Conservation (phyloP, 2,113 vertebrate genomes). For the Morone chrysops region DNA sequence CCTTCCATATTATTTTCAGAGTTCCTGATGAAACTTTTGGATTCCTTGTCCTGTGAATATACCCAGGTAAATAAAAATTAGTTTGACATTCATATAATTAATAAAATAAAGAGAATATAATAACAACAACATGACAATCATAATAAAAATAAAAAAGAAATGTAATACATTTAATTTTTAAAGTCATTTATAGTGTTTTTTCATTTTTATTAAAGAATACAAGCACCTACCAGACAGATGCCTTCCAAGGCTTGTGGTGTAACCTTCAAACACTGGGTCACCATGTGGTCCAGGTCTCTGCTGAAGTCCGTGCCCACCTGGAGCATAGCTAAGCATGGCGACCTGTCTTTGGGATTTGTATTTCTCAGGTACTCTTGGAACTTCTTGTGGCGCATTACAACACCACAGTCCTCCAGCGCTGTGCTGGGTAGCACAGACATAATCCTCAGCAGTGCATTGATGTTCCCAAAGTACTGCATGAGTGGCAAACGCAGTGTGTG, state of each 20-base stretch:
- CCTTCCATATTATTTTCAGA: conserved; percentile 81
- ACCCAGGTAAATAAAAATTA: conserved; percentile 10
- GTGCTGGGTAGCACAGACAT: conserved; percentile 93
- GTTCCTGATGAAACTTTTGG: conserved; percentile 80
- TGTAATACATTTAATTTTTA: too few relatives aligned
- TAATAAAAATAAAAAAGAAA: too few relatives aligned
- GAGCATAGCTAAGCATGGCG: conserved; percentile 90
- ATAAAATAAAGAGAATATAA: neutral
- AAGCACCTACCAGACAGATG: conserved; percentile 83
- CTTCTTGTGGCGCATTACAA: conserved; percentile 87
- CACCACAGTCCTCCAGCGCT: conserved; percentile 91
- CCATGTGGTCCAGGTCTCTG: conserved; percentile 86
- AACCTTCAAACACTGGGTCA: conserved; percentile 84
- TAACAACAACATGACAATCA: neutral
- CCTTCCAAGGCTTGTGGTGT: conserved; percentile 86
- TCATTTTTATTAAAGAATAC: neutral
- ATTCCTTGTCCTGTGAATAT: conserved; percentile 82
- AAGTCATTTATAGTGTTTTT: too few relatives aligned
- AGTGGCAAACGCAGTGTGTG: conserved; percentile 92
- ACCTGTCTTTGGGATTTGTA: conserved; percentile 88
- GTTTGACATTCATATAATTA: neutral
- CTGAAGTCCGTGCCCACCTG: conserved; percentile 83
- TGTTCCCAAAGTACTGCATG: conserved; percentile 96
- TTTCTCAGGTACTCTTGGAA: conserved; percentile 91
- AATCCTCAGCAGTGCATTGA: conserved; percentile 91